Conservation (phyloP, 2,113 vertebrate species). For the Merops nubicus region DNA sequence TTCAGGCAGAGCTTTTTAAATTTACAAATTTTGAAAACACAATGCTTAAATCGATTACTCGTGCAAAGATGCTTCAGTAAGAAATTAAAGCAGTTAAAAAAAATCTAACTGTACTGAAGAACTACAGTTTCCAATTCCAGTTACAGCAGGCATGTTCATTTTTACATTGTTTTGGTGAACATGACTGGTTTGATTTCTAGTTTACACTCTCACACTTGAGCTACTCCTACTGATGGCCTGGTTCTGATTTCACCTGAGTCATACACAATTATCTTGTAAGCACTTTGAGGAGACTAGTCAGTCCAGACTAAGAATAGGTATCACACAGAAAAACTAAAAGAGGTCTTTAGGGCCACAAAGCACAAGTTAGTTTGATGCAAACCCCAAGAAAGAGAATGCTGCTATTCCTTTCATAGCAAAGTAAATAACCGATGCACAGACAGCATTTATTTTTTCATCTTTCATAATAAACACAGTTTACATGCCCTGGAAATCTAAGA, state of each 20-base stretch:
- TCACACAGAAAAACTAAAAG: no score
- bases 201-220: not conserved
- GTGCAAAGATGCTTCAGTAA: not conserved
- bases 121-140: fast-evolving
- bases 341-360: not conserved
- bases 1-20: no score
- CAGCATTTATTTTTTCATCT: not conserved
- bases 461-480: not conserved
- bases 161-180: not conserved
- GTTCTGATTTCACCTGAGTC: not conserved
- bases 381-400: not conserved
- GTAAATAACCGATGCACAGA: not conserved
- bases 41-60: not conserved
- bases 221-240: not conserved
- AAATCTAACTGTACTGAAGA: fast-evolving
- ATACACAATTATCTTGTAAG: not conserved
- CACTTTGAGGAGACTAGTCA: not conserved
- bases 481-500: not conserved
- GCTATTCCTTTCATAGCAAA: not conserved
- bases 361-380: not conserved
- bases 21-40: not conserved
- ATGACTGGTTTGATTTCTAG: not conserved
- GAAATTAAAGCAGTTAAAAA: not conserved
- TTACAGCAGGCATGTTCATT: not conserved
- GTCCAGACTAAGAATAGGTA: not conserved